A percentile compares a stretch with the other conserved stretches of the same genome.
Evolutionary conservation across 2,888 invertebrate species (phyloP).

Genomic region (Smittia aterrima): DNA sequence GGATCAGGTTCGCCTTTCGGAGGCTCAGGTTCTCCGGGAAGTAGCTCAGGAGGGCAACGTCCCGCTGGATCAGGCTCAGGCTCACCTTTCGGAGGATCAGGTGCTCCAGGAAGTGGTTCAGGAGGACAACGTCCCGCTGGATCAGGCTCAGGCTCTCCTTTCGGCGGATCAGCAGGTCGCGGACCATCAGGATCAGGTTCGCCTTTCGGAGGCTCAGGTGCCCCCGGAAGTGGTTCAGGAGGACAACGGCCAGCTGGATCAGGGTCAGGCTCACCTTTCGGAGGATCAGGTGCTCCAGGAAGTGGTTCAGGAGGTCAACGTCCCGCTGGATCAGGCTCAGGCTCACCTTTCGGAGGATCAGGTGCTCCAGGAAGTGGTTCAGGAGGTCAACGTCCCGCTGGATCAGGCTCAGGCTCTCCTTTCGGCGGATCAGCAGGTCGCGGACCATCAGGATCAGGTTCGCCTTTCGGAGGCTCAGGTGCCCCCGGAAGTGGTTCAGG

Average conservation of each 20-base stretch:
- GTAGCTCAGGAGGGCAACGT: slow-evolving; percentile 42
- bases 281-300: slow-evolving; percentile 42
- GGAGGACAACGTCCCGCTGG: slow-evolving; percentile 44
- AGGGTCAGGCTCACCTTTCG: background rate
- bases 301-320: background rate
- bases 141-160: slow-evolving; percentile 44
- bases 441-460: slow-evolving; percentile 44
- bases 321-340: slow-evolving; percentile 38
- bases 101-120: slow-evolving; percentile 44
- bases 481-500: background rate
- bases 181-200: slow-evolving; percentile 47
- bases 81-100: slow-evolving; percentile 39
- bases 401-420: slow-evolving; percentile 48
- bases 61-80: slow-evolving; percentile 43
- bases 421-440: slow-evolving; percentile 44
- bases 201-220: slow-evolving; percentile 45
- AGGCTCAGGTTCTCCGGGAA: slow-evolving; percentile 46
- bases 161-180: slow-evolving; percentile 14
- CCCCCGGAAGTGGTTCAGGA: slow-evolving; percentile 46
- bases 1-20: slow-evolving; percentile 46
- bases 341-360: slow-evolving; percentile 44
- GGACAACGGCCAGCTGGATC: too few relatives aligned
- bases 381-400: slow-evolving; percentile 44
- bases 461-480: slow-evolving; percentile 44
- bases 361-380: slow-evolving; percentile 39